phyloP scores from a whole-genome alignment of 1,140 invertebrate species.

The Aphis craccivora region DNA sequence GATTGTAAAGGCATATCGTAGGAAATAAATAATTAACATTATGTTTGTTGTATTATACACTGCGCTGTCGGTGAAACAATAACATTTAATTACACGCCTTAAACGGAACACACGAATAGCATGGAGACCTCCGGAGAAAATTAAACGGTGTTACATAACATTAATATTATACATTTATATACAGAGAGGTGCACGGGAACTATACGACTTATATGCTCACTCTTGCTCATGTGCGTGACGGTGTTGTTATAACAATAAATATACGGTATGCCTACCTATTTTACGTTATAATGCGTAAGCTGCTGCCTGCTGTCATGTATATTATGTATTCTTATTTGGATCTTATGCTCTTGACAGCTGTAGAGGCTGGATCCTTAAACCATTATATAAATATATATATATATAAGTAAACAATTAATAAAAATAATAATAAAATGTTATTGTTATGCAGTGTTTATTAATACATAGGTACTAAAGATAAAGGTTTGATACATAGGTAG shows the following conservation, averaged over 20 bases:
- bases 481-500: too few relatives aligned
- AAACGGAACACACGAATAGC: not conserved
- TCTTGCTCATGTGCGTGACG: not conserved
- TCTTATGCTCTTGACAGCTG: not conserved
- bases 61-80: not conserved
- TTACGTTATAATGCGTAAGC: not conserved
- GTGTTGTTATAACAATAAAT: not conserved
- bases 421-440: not conserved
- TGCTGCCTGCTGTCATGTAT: not conserved
- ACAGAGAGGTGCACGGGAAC: not conserved
- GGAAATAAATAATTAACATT: not conserved
- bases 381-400: not conserved
- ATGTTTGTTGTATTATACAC: not conserved
- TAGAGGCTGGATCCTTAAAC: not conserved
- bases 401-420: not conserved
- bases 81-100: conserved; percentile 8
- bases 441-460: too few relatives aligned
- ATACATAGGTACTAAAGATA: too few relatives aligned
- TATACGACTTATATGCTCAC: not conserved
- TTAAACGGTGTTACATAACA: not conserved
- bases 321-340: not conserved
- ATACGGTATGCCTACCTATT: not conserved
- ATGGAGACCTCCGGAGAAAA: not conserved
- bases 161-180: not conserved
- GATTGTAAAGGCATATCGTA: not conserved